Percentiles rank a stretch among this genome's conserved stretches.
Evolutionary conservation across 23 tunicate species (phyloP).

Genomic region (Ciona savignyi): DNA sequence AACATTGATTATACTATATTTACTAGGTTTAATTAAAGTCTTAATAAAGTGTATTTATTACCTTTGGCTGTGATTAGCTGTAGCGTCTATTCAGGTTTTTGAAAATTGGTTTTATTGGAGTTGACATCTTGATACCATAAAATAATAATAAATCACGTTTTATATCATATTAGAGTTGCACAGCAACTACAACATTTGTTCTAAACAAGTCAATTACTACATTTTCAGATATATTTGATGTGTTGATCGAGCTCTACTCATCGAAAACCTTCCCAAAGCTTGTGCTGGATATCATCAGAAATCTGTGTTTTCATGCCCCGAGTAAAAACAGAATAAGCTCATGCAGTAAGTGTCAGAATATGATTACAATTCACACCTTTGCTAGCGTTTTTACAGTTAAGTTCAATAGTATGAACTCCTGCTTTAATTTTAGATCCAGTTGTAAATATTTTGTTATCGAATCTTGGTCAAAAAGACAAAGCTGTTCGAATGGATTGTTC

Average conservation of each 20-base stretch:
- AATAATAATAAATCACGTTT: too few relatives aligned
- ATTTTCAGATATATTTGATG: constrained; percentile 55
- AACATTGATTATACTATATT: background rate
- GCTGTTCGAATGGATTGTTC: constrained; percentile 11
- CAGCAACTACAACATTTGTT: background rate
- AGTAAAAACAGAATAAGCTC: constrained; percentile 79
- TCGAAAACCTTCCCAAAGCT: constrained; percentile 6
- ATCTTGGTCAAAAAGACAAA: background rate
- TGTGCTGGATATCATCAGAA: constrained; percentile 51
- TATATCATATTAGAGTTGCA: too few relatives aligned
- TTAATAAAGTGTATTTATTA: too few relatives aligned
- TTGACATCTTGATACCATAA: too few relatives aligned
- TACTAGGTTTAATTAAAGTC: background rate
- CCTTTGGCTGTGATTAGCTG: too few relatives aligned
- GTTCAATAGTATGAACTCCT: background rate
- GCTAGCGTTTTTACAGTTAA: background rate
- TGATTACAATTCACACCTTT: too few relatives aligned
- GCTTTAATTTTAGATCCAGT: too few relatives aligned
- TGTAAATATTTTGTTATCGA: background rate
- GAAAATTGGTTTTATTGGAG: too few relatives aligned
- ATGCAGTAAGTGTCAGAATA: constrained; percentile 36
- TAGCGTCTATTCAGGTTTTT: too few relatives aligned
- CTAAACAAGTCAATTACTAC: too few relatives aligned
- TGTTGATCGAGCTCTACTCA: constrained; percentile 33
- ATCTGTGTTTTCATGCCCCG: constrained; percentile 74